A percentile compares a stretch with the other conserved stretches of the same genome.
These are phyloP conservation scores for Bergia puertoricense DNA, from an alignment of 92 coral and sea anemone species.

Conservation along the genomic window DNA sequence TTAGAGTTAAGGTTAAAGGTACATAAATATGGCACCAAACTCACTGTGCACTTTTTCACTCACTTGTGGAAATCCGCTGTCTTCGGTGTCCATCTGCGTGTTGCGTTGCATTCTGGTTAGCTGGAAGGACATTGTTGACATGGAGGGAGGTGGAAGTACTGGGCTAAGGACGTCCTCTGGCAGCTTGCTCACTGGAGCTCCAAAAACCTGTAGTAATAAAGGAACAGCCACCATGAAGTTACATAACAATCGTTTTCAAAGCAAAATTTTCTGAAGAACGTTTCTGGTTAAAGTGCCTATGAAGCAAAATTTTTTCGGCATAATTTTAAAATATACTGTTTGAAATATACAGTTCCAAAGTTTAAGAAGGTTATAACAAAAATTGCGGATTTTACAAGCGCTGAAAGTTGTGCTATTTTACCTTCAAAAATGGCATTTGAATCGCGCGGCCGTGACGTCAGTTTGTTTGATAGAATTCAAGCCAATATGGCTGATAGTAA, in stretches of 20 bases:
- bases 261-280: not conserved
- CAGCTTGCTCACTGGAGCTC: conserved; percentile 67
- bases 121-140: conserved; percentile 82
- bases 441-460: too few species aligned
- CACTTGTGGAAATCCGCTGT: conserved; percentile 36
- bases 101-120: conserved; percentile 69
- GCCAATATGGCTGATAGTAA: too few species aligned
- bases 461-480: too few species aligned
- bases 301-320: too few species aligned
- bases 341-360: too few species aligned
- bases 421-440: too few species aligned
- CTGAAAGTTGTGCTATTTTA: too few species aligned
- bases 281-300: not conserved
- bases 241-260: not conserved
- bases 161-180: conserved; percentile 86
- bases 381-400: too few species aligned
- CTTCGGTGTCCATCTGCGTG: conserved; percentile 30
- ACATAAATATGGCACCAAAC: not conserved
- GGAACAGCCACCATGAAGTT: not conserved
- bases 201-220: conserved; percentile 54
- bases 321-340: too few species aligned
- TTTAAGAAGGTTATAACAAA: too few species aligned
- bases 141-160: conserved; percentile 81
- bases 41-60: not conserved
- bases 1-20: not conserved